Base-by-base conservation (phyloP, 2,797 vertebrate species). In the Acomys russatus region DNA sequence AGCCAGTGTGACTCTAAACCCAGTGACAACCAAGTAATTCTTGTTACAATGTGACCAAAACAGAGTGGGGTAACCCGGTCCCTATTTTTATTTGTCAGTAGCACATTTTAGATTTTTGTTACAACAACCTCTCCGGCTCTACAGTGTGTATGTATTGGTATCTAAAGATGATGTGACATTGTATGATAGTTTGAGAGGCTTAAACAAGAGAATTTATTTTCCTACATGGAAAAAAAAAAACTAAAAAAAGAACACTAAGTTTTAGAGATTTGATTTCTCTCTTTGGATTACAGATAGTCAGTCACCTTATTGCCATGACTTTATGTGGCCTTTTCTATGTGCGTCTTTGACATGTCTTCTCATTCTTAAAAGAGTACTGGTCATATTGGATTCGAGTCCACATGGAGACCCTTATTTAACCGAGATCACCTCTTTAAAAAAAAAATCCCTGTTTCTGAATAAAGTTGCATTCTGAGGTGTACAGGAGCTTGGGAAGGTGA, bases 201-300 rank as follows among this genome's bases (percentile, higher is more conserved):
- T 84, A 92, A 88, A 74, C 3, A 95, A 56, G 4, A 30, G 64
- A 64, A 51, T 92, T 73, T 70, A 70, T 66, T 66, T 84, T 87
- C 4, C 30, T 10, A 33, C 3, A 33, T 6, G 49, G 66, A 56
- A 33, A 1, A 25, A 33, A 1, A 25, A 44, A 64, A 33, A 15
- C 9, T 64, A 44, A 12, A 73, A 73, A 92, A 15, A 9, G 11
- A 63, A 89, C 22, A 74, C 82, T 28, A 90, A 77, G 18, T 10
- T 71, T 30, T 14, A 56, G 3, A 76, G 28, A 4, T 73, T 18
- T 56, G 22, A 6, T 35, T 2, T 59, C 25, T 71, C 7, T 70
- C 33, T 28, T 33, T 64, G 44, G 23, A 8, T 49, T 38, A 6
- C 1, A 84, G 17, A 23, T 20, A n/a, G n/a, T n/a, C n/a, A 51